Conservation (phyloP, 2,888 invertebrate species). For the Bembecia ichneumoniformis region DNA sequence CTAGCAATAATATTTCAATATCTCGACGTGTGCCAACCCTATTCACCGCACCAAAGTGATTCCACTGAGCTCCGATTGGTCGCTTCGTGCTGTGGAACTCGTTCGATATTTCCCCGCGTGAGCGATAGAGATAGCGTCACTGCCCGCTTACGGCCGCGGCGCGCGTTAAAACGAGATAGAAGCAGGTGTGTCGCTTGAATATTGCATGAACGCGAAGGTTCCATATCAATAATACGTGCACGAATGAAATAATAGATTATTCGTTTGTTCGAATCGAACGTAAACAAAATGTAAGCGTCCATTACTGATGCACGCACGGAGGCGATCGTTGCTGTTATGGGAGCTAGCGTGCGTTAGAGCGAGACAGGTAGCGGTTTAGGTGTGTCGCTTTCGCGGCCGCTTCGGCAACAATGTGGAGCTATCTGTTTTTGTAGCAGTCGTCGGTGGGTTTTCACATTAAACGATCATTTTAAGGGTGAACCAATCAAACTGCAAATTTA, state of each 20-base stretch:
- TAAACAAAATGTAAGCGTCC: conserved; percentile 70
- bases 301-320: conserved; percentile 52
- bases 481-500: conserved; percentile 71
- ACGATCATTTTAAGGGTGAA: conserved; percentile 69
- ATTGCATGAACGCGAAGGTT: conserved; percentile 59
- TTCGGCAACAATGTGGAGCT: conserved; percentile 34
- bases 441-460: conserved; percentile 64
- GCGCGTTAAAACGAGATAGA: conserved; percentile 30
- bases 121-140: conserved; percentile 30
- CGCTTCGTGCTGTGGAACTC: conserved; percentile 19
- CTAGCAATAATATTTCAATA: conserved; percentile 68
- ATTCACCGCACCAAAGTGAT: conserved; percentile 46
- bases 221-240: conserved; percentile 70
- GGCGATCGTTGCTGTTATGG: conserved; percentile 20
- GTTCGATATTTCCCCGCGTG: conserved; percentile 39
- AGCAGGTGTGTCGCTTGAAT: conserved; percentile 42
- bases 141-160: accelerated
- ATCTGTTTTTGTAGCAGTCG: conserved; percentile 68
- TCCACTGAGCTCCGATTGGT: conserved; percentile 49
- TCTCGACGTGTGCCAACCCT: conserved; percentile 47
- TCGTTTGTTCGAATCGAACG: conserved; percentile 70
- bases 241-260: conserved; percentile 74
- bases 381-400: conserved; percentile 11
- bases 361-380: conserved; percentile 31
- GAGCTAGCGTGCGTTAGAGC: conserved; percentile 19